A percentile compares a stretch with the other conserved stretches of the same genome.
Conservation (phyloP, 2,113 vertebrate genomes). For the Protomyctophum bolini region DNA sequence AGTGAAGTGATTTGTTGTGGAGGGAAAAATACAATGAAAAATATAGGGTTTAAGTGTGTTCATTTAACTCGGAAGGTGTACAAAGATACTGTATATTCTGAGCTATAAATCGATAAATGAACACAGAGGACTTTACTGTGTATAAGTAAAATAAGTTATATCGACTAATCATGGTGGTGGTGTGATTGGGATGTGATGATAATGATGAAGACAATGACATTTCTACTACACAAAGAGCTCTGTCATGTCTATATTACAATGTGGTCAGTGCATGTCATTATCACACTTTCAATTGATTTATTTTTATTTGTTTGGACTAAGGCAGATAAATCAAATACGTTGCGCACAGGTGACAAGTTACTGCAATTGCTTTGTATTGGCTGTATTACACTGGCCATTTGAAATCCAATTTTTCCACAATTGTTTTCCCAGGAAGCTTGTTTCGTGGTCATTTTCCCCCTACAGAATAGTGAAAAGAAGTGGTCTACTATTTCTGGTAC, state of each 20-base stretch:
- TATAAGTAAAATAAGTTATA: no score
- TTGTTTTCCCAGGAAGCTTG: slow-evolving; percentile 2
- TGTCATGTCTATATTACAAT: background rate
- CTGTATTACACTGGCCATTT: slow-evolving; percentile 10
- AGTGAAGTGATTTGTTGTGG: no score
- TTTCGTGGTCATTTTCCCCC: background rate
- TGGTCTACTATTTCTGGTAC: no score
- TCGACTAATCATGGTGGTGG: no score
- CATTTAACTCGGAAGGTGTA: no score
- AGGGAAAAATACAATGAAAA: no score
- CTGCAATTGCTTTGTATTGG: background rate
- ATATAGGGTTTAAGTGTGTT: no score
- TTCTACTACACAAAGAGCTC: background rate
- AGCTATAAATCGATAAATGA: no score
- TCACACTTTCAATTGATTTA: background rate
- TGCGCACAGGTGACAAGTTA: no score
- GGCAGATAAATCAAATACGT: background rate
- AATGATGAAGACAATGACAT: background rate
- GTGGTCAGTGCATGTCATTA: background rate
- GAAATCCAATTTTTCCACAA: background rate
- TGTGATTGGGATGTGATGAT: no score
- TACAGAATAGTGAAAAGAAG: background rate
- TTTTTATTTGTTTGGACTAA: slow-evolving; percentile 2
- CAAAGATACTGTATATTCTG: no score
- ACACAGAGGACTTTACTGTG: no score